phyloP scores from a whole-genome alignment of 2,113 vertebrate species.

The Bubalus kerabau region DNA sequence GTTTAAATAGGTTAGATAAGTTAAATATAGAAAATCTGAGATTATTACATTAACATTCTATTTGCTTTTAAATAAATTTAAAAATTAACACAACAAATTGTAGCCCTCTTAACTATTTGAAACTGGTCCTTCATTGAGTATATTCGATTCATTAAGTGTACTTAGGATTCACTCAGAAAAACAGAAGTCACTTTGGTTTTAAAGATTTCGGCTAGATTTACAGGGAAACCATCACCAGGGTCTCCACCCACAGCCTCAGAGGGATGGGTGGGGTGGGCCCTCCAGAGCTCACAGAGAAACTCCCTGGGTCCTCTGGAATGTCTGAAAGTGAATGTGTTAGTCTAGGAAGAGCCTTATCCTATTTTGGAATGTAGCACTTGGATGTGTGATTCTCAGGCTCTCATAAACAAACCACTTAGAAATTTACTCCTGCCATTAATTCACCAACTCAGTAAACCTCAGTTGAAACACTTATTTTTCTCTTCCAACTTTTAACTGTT shows the following conservation, averaged over 20 bases:
- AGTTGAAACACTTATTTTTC: neutral
- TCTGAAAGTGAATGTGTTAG: neutral
- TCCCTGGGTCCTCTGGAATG: accelerated
- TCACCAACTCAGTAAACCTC: accelerated
- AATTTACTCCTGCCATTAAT: neutral
- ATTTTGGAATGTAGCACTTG: accelerated
- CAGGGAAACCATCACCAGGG: neutral
- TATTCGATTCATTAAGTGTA: neutral
- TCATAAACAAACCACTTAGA: neutral
- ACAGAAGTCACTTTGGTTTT: neutral
- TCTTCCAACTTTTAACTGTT: neutral
- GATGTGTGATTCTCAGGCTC: neutral
- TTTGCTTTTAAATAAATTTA: neutral
- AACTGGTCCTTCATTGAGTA: neutral
- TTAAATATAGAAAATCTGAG: neutral
- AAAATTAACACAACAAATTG: neutral
- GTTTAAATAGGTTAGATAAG: neutral
- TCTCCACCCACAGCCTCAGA: neutral
- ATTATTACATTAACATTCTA: neutral
- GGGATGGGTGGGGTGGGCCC: accelerated
- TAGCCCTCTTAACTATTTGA: neutral
- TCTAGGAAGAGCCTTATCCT: neutral
- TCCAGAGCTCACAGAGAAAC: neutral
- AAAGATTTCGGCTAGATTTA: neutral
- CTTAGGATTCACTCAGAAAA: neutral